Evolutionary conservation across 1,140 invertebrate species (phyloP), one percentile per base, ranked within the genome.

Genomic region (Hermatobates lingyangjiaoensis): DNA sequence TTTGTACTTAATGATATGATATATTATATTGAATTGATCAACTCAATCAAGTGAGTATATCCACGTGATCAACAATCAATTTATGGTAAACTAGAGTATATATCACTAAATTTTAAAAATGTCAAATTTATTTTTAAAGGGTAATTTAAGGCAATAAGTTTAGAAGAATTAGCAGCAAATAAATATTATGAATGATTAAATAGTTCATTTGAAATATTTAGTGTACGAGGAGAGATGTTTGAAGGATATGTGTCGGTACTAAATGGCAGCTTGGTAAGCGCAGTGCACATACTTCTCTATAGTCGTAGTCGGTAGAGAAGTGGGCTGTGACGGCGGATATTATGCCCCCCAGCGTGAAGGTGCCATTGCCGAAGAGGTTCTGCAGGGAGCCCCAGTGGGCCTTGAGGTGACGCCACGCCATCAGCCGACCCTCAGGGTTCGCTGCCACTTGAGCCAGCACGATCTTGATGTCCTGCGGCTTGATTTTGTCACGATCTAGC

Each of bases 341-440:
- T 2, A 86, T 70, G 55, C 71, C 68, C 18, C 78, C 76, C 66
- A 83, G 74, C 26, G 77, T 74, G 45, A 79, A 73, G 1, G 77
- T 78, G 3, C 75, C 75, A 55, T 78, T 77, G 3, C 78, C 77
- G 61, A 81, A 80, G 44, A 78, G 63, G 0, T 67, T 63, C 47
- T 77, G 70, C 53, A 87, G 67, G 42, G 73, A 66, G 1, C 73
- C 63, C 81, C 83, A 87, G 52, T 83, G 77, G 1, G 77, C 74
- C 60, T 80, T 74, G 1, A 89, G 62, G 65, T 84, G 83, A 56
- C 81, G 68, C 83, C 84, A 87, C 2, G 81, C 80, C 10, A 85
- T 63, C 4, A 79, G 66, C 50, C 75, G 68, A 4, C 83, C 83
- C 54, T 81, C 73, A 1, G 76, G 71, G 66, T 85, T 84, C n/a